phyloP scores from a whole-genome alignment of 2,113 vertebrate species.

The Corvus cornix region DNA sequence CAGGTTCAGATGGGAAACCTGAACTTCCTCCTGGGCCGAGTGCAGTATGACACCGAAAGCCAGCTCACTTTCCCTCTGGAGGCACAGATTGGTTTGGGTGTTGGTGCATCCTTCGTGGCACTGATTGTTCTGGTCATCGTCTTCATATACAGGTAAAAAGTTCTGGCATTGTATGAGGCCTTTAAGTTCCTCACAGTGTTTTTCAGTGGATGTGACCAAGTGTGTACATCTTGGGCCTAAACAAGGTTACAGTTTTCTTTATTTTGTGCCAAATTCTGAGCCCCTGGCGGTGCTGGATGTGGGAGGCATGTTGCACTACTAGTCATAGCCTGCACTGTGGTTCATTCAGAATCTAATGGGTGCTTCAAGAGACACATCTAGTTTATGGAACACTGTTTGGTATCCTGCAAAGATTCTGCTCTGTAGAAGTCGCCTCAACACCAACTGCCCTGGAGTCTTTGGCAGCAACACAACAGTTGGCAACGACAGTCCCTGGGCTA shows the following conservation, averaged over 20 bases:
- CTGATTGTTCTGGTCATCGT: conserved; percentile 94
- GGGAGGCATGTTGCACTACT: not conserved
- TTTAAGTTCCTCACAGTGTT: not conserved
- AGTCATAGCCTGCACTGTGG: not conserved
- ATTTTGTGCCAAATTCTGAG: not conserved
- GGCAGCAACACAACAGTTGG: not conserved
- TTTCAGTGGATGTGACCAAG: not conserved
- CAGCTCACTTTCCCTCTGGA: conserved; percentile 89
- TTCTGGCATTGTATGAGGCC: not conserved
- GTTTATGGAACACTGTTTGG: not conserved
- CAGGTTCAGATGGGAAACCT: conserved; percentile 97
- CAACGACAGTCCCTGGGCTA: not conserved
- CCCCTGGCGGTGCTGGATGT: not conserved
- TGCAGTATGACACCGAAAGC: conserved; percentile 91
- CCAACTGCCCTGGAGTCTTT: not conserved
- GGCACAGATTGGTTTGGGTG: conserved; percentile 92
- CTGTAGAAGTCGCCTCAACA: not conserved
- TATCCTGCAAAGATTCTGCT: not conserved
- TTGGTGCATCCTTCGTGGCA: conserved; percentile 90
- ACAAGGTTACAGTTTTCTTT: not conserved
- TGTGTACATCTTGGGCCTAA: not conserved
- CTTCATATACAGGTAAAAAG: conserved; percentile 91
- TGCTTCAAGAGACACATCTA: not conserved
- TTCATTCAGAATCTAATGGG: not conserved
- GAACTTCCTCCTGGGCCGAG: conserved; percentile 88